Percentiles rank a stretch among this genome's conserved stretches.
These are phyloP conservation scores for Eupsittula cactorum DNA, from an alignment of 2,113 vertebrate species.

Conservation along the genomic window DNA sequence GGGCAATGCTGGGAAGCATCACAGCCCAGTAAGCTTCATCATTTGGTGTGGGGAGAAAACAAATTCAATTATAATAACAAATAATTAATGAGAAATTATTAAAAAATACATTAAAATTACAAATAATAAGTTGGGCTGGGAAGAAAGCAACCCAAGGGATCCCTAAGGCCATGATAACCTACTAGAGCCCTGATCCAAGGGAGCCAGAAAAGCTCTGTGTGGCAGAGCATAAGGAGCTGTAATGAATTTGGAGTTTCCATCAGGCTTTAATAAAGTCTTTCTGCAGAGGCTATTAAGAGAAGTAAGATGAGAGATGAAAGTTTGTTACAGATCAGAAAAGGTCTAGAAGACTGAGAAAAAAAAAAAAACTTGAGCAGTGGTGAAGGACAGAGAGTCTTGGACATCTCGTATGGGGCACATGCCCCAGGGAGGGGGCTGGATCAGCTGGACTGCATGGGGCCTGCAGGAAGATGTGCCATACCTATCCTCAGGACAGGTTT, in stretches of 20 bases:
- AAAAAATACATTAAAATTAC: neutral
- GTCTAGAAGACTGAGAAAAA: neutral
- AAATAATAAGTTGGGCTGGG: neutral
- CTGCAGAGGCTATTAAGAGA: slow-evolving; percentile 2
- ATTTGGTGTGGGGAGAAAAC: neutral
- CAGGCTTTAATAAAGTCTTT: slow-evolving; percentile 26
- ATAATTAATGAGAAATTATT: neutral
- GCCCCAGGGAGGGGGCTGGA: neutral
- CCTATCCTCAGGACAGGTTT: neutral
- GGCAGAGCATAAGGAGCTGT: neutral
- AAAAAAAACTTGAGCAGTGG: neutral
- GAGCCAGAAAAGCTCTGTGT: neutral
- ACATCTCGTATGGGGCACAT: fast-evolving
- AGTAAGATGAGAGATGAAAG: neutral
- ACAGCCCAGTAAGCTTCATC: neutral
- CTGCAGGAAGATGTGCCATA: fast-evolving
- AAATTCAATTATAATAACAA: neutral
- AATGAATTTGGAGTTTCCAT: slow-evolving; percentile 6
- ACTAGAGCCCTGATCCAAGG: neutral
- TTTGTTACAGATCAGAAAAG: neutral
- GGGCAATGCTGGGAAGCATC: neutral
- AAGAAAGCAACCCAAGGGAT: neutral
- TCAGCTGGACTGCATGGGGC: fast-evolving
- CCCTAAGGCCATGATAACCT: fast-evolving
- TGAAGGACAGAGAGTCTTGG: neutral